Evolutionary conservation across 2,888 invertebrate species (phyloP), one percentile per base, ranked within the genome.

Genomic region (Ophonus ardosiacus): DNA sequence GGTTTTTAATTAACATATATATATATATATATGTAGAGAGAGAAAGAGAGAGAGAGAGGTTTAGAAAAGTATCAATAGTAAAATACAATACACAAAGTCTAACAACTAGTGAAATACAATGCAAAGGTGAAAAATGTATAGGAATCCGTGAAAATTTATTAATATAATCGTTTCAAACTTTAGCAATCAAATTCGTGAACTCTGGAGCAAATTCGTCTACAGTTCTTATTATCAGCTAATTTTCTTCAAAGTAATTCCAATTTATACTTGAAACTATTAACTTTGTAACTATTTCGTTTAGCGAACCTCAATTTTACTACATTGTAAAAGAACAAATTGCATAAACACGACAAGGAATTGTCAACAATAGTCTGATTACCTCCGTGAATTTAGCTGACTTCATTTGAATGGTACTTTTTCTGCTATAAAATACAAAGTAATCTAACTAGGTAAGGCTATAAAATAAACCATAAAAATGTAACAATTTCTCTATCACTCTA

Each of bases 381-480:
- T 10, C 43, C 43, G 10, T 2, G 43, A 51, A n/a, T 68, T 68
- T 68, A 24, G 10, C 38, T 68, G 10, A 68, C 15, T 68, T 38
- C 38, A 68, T 68, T 68, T 38, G 68, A 65, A 68, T 38, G 38
- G n/a, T 31, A 38, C 68, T 68, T 68, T 68, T 68, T 31, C 7
- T 15, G 21, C 38, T 5, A 15, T 68, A 68, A 68, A 68, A 68
- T 68, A 68, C 31, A 68, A n/a, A 38, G 68, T 68, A 38, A 38
- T 68, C 15, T 68, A 38, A 38, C 31, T 68, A 68, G 68, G 68
- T 31, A 68, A 68, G 68, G 31, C 31, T 15, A 68, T 68, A 68
- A 68, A 68, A 68, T 68, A 68, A 68, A 7, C 38, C 38, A 68
- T 68, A 68, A 68, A 68, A 68, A n/a, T 68, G 68, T 68, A 68